These are phyloP conservation scores for Euglossa dilemma DNA, from an alignment of 1,140 invertebrate genomes.

Conservation along the genomic window DNA sequence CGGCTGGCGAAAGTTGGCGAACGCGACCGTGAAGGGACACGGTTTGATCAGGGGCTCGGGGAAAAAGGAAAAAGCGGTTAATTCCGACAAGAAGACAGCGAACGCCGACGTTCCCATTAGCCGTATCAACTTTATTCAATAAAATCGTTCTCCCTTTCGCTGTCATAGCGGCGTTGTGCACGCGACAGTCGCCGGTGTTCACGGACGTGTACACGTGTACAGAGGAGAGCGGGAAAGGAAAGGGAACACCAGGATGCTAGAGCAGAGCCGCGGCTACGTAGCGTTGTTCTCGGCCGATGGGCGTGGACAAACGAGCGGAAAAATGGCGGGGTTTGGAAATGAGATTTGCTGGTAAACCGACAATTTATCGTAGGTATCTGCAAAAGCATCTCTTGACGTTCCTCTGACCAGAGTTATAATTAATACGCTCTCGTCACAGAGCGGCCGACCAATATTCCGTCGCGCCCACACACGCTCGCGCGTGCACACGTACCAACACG, in stretches of 20 bases:
- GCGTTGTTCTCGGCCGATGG: conserved; percentile 60
- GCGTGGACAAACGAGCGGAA: conserved; percentile 76
- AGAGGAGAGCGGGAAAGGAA: conserved; percentile 51
- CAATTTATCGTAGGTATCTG: conserved; percentile 81
- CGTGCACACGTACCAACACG: conserved; percentile 25
- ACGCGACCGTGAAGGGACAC: neutral
- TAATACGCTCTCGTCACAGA: conserved; percentile 81
- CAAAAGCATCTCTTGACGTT: conserved; percentile 80
- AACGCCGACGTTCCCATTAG: conserved; percentile 65
- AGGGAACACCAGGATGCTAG: conserved; percentile 53
- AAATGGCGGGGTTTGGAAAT: conserved; percentile 80
- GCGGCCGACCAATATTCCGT: conserved; percentile 77
- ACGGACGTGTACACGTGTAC: conserved; percentile 36
- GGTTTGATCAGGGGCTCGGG: neutral
- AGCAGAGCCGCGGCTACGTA: conserved; percentile 20
- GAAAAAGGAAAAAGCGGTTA: conserved; percentile 27
- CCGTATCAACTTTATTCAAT: conserved; percentile 64
- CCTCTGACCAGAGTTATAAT: conserved; percentile 82
- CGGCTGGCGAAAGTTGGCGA: neutral
- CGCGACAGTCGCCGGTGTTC: conserved; percentile 54
- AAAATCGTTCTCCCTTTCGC: conserved; percentile 67
- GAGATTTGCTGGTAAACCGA: conserved; percentile 83
- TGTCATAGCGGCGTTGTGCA: conserved; percentile 61
- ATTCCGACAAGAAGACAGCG: conserved; percentile 40
- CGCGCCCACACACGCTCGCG: conserved; percentile 67